Evolutionary conservation across 2,888 invertebrate genomes (phyloP).

Genomic region (Blastobasis adustella): DNA sequence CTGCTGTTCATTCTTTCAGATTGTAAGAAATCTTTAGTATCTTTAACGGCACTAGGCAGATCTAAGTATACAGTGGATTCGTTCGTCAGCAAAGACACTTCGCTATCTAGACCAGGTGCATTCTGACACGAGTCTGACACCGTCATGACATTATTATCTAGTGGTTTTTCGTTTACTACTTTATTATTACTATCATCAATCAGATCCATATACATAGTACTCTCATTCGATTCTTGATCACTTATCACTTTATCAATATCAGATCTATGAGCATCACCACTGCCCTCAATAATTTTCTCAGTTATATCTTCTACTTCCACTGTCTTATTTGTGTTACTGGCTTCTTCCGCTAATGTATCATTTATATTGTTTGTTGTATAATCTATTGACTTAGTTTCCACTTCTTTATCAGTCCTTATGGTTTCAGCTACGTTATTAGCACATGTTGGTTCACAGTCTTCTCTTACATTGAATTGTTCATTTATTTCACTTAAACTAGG

Average conservation of each 20-base stretch:
- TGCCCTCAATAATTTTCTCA: background rate
- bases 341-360: background rate
- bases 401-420: constrained; percentile 45
- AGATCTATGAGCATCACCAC: constrained; percentile 19
- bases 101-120: too few relatives aligned
- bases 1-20: constrained; percentile 40
- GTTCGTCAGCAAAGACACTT: constrained; percentile 19
- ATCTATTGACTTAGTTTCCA: constrained; percentile 65
- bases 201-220: constrained; percentile 58
- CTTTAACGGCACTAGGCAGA: constrained; percentile 48
- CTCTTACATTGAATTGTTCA: constrained; percentile 50
- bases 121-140: too few relatives aligned
- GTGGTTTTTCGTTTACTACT: constrained; percentile 28
- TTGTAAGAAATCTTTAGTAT: constrained; percentile 44
- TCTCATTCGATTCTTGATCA: constrained; percentile 26
- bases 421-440: constrained; percentile 53
- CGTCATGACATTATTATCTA: constrained; percentile 20
- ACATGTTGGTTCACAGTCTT: constrained; percentile 65
- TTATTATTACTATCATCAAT: constrained; percentile 42
- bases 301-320: background rate
- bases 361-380: constrained; percentile 20
- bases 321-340: background rate
- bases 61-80: constrained; percentile 64
- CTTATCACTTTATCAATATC: constrained; percentile 19
- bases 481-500: constrained; percentile 57